phyloP scores from a whole-genome alignment of 2,797 vertebrate species.

The Xenops minutus region DNA sequence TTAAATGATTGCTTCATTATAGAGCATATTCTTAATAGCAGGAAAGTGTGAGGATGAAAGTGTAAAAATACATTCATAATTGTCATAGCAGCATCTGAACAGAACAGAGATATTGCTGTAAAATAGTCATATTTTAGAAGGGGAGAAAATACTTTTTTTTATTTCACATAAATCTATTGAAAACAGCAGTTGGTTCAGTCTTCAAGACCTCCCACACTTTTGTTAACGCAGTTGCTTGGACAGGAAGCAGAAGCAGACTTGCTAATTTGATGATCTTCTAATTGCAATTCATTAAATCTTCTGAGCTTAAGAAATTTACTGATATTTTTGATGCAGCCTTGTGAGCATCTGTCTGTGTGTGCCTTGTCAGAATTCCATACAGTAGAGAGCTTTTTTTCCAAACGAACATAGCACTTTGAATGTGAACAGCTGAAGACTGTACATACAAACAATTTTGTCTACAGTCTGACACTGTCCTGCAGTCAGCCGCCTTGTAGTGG shows the following conservation, averaged over 20 bases:
- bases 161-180: background rate
- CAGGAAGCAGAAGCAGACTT: background rate
- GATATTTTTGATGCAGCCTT: background rate
- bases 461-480: background rate
- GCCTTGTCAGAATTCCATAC: background rate
- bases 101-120: background rate
- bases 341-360: accelerated
- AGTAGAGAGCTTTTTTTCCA: background rate
- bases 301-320: background rate
- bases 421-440: background rate
- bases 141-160: background rate
- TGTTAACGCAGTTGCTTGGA: background rate
- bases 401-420: background rate
- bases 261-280: background rate
- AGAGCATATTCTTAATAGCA: background rate
- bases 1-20: background rate
- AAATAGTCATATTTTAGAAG: background rate
- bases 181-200: background rate
- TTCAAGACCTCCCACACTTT: background rate
- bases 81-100: background rate
- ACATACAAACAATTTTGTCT: background rate
- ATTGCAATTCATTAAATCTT: background rate
- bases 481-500: background rate
- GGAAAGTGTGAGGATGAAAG: background rate
- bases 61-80: background rate